Evolutionary conservation across 1,140 invertebrate species (phyloP).

Genomic region (Stenopsyche tienmushanensis): DNA sequence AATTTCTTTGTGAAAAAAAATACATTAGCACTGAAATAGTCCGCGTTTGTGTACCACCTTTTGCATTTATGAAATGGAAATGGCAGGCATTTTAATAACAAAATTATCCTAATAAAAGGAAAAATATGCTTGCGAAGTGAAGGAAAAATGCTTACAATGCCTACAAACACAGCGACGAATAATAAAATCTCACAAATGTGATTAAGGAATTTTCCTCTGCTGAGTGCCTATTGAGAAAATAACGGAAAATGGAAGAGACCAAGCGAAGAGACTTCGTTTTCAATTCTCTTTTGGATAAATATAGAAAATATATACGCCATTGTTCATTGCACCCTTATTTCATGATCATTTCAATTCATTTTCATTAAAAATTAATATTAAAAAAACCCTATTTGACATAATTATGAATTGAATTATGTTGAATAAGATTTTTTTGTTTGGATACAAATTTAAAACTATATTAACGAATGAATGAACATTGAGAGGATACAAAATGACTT

Average conservation of each 20-base stretch:
- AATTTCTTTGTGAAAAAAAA: neutral
- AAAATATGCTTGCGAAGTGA: conserved; percentile 29
- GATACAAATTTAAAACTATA: too few species aligned
- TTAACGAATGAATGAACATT: neutral
- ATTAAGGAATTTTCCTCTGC: conserved; percentile 32
- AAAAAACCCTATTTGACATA: too few species aligned
- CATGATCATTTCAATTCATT: too few species aligned
- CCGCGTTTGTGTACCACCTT: neutral
- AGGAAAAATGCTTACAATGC: conserved; percentile 30
- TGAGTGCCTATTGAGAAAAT: conserved; percentile 36
- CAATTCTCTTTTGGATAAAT: too few species aligned
- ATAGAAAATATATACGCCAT: neutral
- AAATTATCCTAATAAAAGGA: conserved; percentile 30
- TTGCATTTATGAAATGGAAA: conserved; percentile 26
- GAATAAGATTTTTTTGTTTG: too few species aligned
- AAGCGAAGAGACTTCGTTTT: neutral
- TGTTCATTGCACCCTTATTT: too few species aligned
- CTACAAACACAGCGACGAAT: conserved; percentile 30
- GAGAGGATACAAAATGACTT: neutral
- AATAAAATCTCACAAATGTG: conserved; percentile 35
- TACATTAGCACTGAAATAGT: conserved; percentile 2
- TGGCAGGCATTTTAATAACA: conserved; percentile 31
- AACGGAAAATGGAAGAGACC: conserved; percentile 20
- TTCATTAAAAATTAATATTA: too few species aligned
- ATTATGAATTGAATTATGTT: too few species aligned